Conservation (phyloP, 2,888 invertebrate species). For the Peribatodes rhomboidaria region DNA sequence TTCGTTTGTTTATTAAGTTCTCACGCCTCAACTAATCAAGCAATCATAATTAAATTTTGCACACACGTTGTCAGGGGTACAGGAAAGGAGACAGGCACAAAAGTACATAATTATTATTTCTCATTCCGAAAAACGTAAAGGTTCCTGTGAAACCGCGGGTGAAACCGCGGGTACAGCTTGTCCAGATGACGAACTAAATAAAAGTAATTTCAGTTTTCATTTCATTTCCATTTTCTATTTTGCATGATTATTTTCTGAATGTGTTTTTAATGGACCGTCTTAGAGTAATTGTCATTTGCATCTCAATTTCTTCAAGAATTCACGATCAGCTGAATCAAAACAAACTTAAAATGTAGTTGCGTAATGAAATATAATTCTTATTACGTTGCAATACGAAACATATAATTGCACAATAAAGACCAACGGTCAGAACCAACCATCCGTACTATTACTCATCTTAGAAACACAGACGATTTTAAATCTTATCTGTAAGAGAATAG, state of each 20-base stretch:
- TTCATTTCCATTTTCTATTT: no score
- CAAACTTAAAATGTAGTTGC: conserved; percentile 29
- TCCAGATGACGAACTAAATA: no score
- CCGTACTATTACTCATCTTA: conserved; percentile 23
- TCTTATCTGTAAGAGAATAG: conserved; percentile 30
- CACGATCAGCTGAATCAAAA: conserved; percentile 41
- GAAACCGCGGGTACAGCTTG: no score
- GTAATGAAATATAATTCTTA: conserved; percentile 48
- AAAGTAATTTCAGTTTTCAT: no score
- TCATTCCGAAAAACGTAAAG: no score
- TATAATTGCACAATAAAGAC: conserved; percentile 41
- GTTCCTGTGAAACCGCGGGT: no score
- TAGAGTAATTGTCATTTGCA: conserved; percentile 10
- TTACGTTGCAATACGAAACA: conserved; percentile 46
- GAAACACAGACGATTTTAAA: conserved; percentile 32
- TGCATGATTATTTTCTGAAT: conserved; percentile 4
- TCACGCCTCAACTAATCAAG: no score
- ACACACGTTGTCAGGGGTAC: no score
- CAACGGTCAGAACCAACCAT: conserved; percentile 31
- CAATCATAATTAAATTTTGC: no score
- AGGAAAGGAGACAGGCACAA: no score
- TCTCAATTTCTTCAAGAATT: conserved; percentile 11
- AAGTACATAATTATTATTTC: no score
- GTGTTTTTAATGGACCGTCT: not conserved
- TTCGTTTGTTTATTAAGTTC: no score